Evolutionary conservation across 2,888 invertebrate species (phyloP).

Genomic region (Drosophila greeni): DNA sequence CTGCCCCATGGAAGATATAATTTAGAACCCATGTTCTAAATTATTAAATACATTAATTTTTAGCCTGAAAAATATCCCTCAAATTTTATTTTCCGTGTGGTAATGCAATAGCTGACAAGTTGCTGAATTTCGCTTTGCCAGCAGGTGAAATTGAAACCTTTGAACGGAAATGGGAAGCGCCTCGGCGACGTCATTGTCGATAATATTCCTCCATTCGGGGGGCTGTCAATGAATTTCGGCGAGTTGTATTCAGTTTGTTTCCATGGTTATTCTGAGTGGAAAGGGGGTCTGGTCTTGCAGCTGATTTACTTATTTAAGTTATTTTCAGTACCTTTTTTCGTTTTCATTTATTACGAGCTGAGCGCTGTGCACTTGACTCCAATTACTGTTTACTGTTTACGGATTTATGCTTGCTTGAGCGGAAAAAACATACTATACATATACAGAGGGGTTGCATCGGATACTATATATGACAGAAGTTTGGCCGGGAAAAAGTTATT

Average conservation of each 20-base stretch:
- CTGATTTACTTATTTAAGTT: constrained; percentile 24
- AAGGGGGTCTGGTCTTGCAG: background rate
- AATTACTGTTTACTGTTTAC: constrained; percentile 68
- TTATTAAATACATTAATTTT: background rate
- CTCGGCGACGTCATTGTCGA: constrained; percentile 43
- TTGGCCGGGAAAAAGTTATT: constrained; percentile 32
- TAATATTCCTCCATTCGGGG: constrained; percentile 16
- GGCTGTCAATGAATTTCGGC: constrained; percentile 29
- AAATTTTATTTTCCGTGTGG: constrained; percentile 7
- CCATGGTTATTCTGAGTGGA: constrained; percentile 19
- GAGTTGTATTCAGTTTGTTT: constrained; percentile 20
- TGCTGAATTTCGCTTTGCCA: constrained; percentile 23
- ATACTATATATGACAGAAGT: constrained; percentile 12
- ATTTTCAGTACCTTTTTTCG: constrained; percentile 12
- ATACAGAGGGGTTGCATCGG: constrained; percentile 37
- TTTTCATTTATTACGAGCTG: constrained; percentile 39
- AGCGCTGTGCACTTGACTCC: constrained; percentile 71
- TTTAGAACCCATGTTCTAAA: no score
- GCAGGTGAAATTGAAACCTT: constrained; percentile 32
- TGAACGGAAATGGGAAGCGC: constrained; percentile 67
- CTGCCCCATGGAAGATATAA: no score
- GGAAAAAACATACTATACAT: constrained; percentile 59
- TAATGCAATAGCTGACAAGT: constrained; percentile 21
- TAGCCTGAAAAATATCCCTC: background rate
- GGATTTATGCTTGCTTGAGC: constrained; percentile 74